Base-by-base conservation (phyloP, 1,140 invertebrate species). In the Adelges cooleyi region DNA sequence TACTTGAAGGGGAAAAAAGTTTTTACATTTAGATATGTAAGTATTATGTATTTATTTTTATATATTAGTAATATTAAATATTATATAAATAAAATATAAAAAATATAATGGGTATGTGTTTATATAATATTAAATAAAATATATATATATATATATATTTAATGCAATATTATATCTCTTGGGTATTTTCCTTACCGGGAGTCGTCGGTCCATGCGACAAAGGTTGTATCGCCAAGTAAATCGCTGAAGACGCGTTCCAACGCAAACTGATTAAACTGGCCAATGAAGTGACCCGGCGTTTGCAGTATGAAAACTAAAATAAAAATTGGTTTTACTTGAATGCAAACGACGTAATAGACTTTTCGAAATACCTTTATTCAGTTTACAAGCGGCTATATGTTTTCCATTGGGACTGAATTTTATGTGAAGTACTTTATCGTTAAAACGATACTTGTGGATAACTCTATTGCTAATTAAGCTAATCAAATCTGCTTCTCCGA, bases 321-420 rank as follows among this genome's bases (percentile, higher is more conserved):
- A 77, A 73, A 71, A 20, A 65, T 59, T 48, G 59, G 20, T 27
- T 40, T 49, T 46, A 46, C 3, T 17, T 13, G n/a, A 50, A 38
- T 38, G 11, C 48, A 38, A 15, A 66, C 69, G 56, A 69, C 52
- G 36, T 17, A 66, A 2, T 68, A 65, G 75, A 33, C 29, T 33
- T 5, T 33, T 6, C 5, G 11, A 33, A 33, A 33, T 79, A 87
- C 85, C 85, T 75, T 82, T 86, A 73, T 86, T 87, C 72, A 87
- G 85, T 76, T 89, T 88, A 29, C 89, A 90, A 20, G 90, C 85
- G 17, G 92, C 92, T 82, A 97, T 90, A 72, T 89, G 84, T 78
- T 85, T 88, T 44, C 93, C 92, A 84, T 98, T 86, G 0, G 94
- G 94, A 74, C 92, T 96, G 76, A 98, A 99, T 71, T 84, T 85